Evolutionary conservation across 2,113 vertebrate genomes (phyloP).

Genomic region (Spea bombifrons): DNA sequence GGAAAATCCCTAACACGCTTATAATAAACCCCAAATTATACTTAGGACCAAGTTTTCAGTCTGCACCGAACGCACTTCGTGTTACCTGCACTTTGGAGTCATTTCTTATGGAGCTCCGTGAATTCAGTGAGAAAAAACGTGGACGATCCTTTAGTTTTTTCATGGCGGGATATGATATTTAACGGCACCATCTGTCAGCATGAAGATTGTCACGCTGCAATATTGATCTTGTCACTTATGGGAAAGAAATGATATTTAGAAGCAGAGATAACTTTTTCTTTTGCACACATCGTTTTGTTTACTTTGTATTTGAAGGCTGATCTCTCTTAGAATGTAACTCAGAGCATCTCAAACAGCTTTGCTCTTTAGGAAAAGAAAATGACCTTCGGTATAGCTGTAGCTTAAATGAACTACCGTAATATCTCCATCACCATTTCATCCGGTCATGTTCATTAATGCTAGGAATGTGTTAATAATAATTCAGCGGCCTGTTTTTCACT

Average conservation of each 20-base stretch:
- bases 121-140: conserved; percentile 16
- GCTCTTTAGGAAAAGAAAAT: background rate
- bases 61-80: no score
- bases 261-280: conserved; percentile 66
- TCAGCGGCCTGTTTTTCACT: no score
- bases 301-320: conserved; percentile 46
- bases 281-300: conserved; percentile 50
- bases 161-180: conserved; percentile 53
- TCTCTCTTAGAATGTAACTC: conserved; percentile 45
- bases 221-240: conserved; percentile 70
- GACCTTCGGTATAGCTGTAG: no score
- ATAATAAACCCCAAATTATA: no score
- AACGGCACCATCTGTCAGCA: conserved; percentile 65
- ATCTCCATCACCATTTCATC: background rate
- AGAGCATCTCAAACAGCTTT: conserved; percentile 18
- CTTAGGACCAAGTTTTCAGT: no score
- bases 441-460: background rate
- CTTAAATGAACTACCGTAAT: background rate
- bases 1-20: no score
- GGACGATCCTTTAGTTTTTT: conserved; percentile 37
- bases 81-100: no score
- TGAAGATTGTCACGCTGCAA: conserved; percentile 57
- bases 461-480: no score
- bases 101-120: no score
- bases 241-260: conserved; percentile 65